These are phyloP conservation scores for Pygoscelis antarcticus DNA, from an alignment of 2,113 vertebrate species.

Conservation along the genomic window DNA sequence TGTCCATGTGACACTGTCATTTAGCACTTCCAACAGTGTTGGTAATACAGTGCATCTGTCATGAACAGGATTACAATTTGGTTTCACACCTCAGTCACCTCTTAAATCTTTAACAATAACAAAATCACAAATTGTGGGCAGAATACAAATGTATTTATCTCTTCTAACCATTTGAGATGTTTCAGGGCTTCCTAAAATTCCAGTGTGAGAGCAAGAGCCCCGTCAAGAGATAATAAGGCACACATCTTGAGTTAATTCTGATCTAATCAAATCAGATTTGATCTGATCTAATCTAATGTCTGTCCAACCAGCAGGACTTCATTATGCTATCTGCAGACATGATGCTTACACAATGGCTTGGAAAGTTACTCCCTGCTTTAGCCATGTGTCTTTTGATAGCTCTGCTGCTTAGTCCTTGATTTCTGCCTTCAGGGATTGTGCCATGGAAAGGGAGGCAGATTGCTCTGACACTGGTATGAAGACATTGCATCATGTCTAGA, in stretches of 20 bases:
- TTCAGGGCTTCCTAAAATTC: not conserved
- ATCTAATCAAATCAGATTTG: slow-evolving; percentile 47
- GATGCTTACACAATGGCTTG: not conserved
- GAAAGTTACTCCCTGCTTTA: not conserved
- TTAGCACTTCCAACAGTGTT: slow-evolving; percentile 51
- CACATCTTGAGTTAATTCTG: slow-evolving; percentile 9
- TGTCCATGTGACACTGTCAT: slow-evolving; percentile 4
- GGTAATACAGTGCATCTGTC: slow-evolving; percentile 10
- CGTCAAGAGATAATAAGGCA: not conserved
- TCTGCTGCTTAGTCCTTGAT: not conserved
- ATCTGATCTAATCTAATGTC: not conserved
- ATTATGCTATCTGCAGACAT: not conserved
- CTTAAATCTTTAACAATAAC: slow-evolving; percentile 54
- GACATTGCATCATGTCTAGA: not conserved
- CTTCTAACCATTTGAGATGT: not conserved
- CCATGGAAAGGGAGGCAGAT: not conserved
- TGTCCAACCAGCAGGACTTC: not conserved
- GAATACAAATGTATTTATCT: slow-evolving; percentile 16
- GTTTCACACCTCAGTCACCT: slow-evolving; percentile 37
- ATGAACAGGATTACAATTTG: slow-evolving; percentile 41
- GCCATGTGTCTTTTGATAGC: not conserved
- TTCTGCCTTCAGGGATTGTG: not conserved
- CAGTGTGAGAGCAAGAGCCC: not conserved
- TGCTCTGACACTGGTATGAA: not conserved
- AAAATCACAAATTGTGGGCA: slow-evolving; percentile 31